Percentiles rank a stretch among this genome's conserved stretches.
Evolutionary conservation across 1,140 invertebrate genomes (phyloP).

Genomic region (Platyscapa corneri): DNA sequence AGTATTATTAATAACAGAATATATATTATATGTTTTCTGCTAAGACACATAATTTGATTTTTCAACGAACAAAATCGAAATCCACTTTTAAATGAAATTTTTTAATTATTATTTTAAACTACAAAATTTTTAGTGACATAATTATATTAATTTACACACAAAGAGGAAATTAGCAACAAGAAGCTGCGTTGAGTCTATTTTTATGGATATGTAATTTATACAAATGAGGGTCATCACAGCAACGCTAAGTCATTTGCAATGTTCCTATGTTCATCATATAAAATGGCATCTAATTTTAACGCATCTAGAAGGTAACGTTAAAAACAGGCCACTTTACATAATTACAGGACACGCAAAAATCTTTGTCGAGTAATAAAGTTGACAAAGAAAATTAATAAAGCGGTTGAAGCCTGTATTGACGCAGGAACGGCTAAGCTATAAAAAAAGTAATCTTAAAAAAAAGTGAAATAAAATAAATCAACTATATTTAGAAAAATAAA

Average conservation of each 20-base stretch:
- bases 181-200: neutral
- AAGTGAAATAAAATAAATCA: too few species aligned
- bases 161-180: neutral
- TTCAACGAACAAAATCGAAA: neutral
- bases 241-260: conserved; percentile 46
- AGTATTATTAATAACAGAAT: too few species aligned
- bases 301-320: neutral
- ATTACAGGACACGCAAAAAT: neutral
- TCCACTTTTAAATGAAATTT: neutral
- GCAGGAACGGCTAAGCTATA: neutral
- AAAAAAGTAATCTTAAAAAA: neutral
- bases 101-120: too few species aligned
- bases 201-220: neutral
- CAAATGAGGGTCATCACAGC: neutral
- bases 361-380: neutral
- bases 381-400: neutral
- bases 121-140: neutral
- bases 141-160: neutral
- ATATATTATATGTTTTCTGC: too few species aligned
- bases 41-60: too few species aligned
- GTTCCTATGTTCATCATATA: conserved; percentile 12
- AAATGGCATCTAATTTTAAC: conserved; percentile 25
- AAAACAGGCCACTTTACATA: conserved; percentile 30
- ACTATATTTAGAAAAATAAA: neutral
- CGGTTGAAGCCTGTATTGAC: neutral